Percentiles rank a stretch among this genome's conserved stretches.
These are phyloP conservation scores for Paraescarpia echinospica DNA, from an alignment of 1,140 invertebrate genomes.

Conservation along the genomic window DNA sequence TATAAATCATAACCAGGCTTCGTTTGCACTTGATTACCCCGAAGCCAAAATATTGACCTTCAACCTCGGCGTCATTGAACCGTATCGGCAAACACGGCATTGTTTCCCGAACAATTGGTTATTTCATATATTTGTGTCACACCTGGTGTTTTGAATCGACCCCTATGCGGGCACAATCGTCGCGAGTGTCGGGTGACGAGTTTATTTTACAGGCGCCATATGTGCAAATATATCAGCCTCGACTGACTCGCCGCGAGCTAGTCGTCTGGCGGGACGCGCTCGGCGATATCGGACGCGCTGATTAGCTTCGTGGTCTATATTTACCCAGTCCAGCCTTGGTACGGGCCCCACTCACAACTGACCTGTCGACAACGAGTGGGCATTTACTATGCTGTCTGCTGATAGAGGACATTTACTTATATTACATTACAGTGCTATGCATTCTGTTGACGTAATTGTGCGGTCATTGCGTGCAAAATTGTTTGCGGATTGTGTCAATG, in stretches of 20 bases:
- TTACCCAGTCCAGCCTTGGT: not conserved
- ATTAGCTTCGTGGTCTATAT: not conserved
- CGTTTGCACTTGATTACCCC: not conserved
- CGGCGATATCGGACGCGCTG: not conserved
- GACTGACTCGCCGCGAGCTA: not conserved
- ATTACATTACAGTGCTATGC: not conserved
- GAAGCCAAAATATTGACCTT: not conserved
- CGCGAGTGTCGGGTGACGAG: not conserved
- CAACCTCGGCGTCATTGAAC: not conserved
- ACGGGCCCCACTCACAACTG: not conserved
- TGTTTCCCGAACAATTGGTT: not conserved
- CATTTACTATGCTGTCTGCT: not conserved
- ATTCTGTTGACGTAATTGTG: no score
- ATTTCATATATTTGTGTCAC: not conserved
- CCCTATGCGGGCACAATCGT: not conserved
- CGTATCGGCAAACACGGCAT: not conserved
- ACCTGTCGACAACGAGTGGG: not conserved
- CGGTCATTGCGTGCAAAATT: no score
- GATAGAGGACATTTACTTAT: not conserved
- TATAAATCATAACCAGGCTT: no score
- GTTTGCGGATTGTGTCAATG: no score
- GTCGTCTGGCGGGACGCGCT: not conserved
- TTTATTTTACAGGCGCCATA: not conserved
- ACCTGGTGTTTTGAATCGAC: not conserved
- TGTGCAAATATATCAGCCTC: not conserved